Percentiles rank a stretch among this genome's conserved stretches.
Evolutionary conservation across 2,113 vertebrate species (phyloP).

Genomic region (Damaliscus lunatus): DNA sequence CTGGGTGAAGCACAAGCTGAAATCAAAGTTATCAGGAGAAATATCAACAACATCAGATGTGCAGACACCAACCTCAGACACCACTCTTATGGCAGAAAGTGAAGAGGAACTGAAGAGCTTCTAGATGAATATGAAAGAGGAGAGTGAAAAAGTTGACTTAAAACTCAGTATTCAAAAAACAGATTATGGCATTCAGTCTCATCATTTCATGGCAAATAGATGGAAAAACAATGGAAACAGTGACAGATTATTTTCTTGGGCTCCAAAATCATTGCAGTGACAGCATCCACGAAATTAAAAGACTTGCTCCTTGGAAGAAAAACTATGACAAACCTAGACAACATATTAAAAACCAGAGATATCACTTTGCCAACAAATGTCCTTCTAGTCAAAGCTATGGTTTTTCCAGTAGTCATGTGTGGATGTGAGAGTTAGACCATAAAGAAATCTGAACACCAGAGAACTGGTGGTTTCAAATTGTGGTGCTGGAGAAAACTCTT

Average conservation of each 20-base stretch:
- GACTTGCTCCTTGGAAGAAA: not conserved
- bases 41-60: not conserved
- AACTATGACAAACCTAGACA: not conserved
- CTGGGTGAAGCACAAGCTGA: not conserved
- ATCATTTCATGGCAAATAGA: not conserved
- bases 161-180: not conserved
- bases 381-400: not conserved
- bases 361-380: not conserved
- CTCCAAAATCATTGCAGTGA: not conserved
- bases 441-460: not conserved
- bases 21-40: not conserved
- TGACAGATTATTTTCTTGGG: not conserved
- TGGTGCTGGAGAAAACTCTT: not conserved
- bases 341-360: not conserved
- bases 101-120: not conserved
- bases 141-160: not conserved
- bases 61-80: not conserved
- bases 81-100: not conserved
- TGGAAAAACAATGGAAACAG: not conserved
- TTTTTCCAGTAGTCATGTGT: not conserved
- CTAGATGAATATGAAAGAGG: not conserved
- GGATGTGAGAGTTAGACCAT: not conserved
- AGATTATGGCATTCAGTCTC: not conserved
- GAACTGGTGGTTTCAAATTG: not conserved
- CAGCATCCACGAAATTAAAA: not conserved